Base-by-base conservation (phyloP, 2,797 vertebrate species). In the Aulostomus chinensis region DNA sequence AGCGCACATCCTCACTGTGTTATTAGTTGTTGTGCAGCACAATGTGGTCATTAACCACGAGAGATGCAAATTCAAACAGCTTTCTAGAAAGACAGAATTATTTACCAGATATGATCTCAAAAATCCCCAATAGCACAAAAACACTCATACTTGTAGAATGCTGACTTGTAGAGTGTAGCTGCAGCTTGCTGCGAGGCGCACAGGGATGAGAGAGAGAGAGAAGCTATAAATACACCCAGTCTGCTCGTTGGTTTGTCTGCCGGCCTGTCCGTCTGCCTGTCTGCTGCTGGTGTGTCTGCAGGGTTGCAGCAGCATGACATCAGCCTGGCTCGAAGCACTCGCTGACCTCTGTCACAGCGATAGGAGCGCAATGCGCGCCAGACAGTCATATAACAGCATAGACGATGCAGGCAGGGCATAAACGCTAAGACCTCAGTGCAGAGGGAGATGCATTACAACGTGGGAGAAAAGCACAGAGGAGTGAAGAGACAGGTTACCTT, bases 311-410 rank as follows among this genome's bases (percentile, higher is more conserved):
- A 82, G 66, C 69, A 81, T 80, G 80, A 86, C 84, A 81, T 88
- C 86, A 86, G 68, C 65, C 51, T 7, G 42, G 59, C 77, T 82
- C 58, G 1, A 52, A 83, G 85, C 87, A 89, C 87, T 85, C 75
- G 3, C 55, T 90, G 86, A 90, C 88, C 89, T 88, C 83, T 86
- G 84, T 80, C 73, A 84, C 73, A 66, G 71, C 7, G 17, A 78
- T 69, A 59, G 55, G 56, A 78, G 78, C 17, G 76, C 36, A 26
- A 63, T 18, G 70, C 20, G 22, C 49, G 59, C 56, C 66, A 80
- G 74, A 79, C 78, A 65, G 83, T 61, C 58, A 10, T 58, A 18
- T 63, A 85, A 65, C 68, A 30, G 56, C 11, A 48, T 59, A 76
- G 77, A 72, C 59, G 9, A 68, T 59, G 68, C 56, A 68, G 71